Evolutionary conservation across 2,888 invertebrate genomes (phyloP), one percentile per base, ranked within the genome.

Genomic region (Cantharis rufa): DNA sequence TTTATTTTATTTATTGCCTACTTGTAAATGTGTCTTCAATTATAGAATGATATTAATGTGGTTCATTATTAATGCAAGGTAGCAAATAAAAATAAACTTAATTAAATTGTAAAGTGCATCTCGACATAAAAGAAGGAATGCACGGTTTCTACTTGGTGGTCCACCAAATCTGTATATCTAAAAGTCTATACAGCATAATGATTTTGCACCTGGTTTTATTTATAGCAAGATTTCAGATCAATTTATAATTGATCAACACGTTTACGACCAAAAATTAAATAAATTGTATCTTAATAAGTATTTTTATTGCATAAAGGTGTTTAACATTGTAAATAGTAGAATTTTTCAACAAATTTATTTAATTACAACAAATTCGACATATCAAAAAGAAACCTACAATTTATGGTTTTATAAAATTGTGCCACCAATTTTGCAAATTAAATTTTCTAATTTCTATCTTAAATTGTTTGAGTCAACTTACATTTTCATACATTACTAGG

Each of bases 271-370:
- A 48, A 13, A 48, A n/a, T 48, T 48, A 66, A 21, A 66, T 7
- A 3, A 66, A 3, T n/a, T 66, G n/a, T n/a, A 66, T 66, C n/a
- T 66, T 66, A 21, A 66, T 21, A 24, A 74, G 48, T 70, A 70
- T 63, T 74, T 74, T 77, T 77, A 77, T 77, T 77, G 77, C 72
- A 69, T 74, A 62, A 77, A 75, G 71, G 64, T 72, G 70, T 74
- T 70, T 77, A 77, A 77, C 77, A 77, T 71, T 75, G 68, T 75
- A 77, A 74, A 77, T 61, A 71, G 74, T 74, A 63, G 69, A 18
- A 71, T 70, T 64, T 74, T 74, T 71, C 32, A 74, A 77, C 71
- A 74, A 71, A 74, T 74, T 62, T 72, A 24, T 71, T 71, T 48
- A 72, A 28, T 70, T 74, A 74, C 70, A 74, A 74, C 74, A 74